Base-by-base conservation (phyloP, 1,140 invertebrate species). In the Lineus longissimus region DNA sequence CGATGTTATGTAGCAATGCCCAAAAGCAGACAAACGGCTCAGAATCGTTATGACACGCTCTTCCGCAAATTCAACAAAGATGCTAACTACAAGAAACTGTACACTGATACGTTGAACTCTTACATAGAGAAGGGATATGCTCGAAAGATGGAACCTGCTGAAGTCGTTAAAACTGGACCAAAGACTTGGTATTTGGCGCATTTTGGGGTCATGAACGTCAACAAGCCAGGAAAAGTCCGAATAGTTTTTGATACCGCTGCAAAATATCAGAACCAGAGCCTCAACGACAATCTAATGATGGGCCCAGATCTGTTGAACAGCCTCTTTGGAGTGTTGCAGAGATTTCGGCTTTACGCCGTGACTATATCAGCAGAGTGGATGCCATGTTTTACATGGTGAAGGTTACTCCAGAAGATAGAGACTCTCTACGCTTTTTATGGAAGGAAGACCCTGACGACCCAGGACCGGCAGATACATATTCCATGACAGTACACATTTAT, bases 311-410 rank as follows among this genome's bases (percentile, higher is more conserved):
- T 61, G 0, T 56, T 51, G n/a, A 55, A 62, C 19, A 54, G 19
- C 15, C n/a, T 57, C n/a, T 31, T 56, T 29, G 47, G 51, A 22
- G 59, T 65, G 19, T 31, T 65, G 17, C 19, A 65, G 13, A 45
- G 63, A 51, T 65, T 65, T 62, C 41, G 69, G 31, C 41, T 54
- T 33, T 54, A 65, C 13, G 23, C 19, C 13, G 29, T 61, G 13
- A 47, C 59, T 1, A n/a, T 67, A 9, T 23, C 59, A 9, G 69
- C 40, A 9, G 64, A 68, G 64, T 70, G 15, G 59, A 70, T 45
- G 45, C 58, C 2, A 68, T 68, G 66, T 68, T 68, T 43, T 45
- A 65, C 29, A 56, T 61, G 47, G 66, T 70, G 15, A 61, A 63
- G 27, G 66, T 68, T 2, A 58, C 63, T 33, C 4, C 2, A 40